Evolutionary conservation across 2,888 invertebrate genomes (phyloP), one percentile per base, ranked within the genome.

Genomic region (Cephus runcator): DNA sequence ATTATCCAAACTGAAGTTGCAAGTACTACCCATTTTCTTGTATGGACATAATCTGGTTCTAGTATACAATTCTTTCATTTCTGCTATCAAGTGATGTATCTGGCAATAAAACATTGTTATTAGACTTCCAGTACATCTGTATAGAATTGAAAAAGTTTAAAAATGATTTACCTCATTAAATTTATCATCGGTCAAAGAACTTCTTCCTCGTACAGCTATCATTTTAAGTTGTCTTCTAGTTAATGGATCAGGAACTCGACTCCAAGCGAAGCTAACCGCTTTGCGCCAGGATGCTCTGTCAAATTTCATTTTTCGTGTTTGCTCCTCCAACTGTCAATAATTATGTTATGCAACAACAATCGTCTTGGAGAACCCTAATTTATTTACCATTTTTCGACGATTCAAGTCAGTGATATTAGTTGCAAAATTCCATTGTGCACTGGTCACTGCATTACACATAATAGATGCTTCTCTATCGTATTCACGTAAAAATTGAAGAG

Each of bases 61-160:
- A 79, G 95, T 94, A 92, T 96, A 96, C 35, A 95, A 93, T 84
- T 96, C 96, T 87, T 96, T 96, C 96, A 97, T 96, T 88, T 96
- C 95, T 0, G 94, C 92, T 84, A 96, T 94, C 56, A 96, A 87
- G 86, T 95, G 94, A 85, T 95, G 94, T 77, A 96, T 93, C 96
- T 96, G 40, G 34, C n/a, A n/a, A 78, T 77, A 15, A 3, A 56
- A 56, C 23, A 56, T 56, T 15, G 69, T 34, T 6, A 75, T 73
- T 68, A n/a, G 30, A 36, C 36, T 23, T 30, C 11, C 12, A 73
- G 30, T 68, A 33, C 69, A 33, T 69, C 69, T 40, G 30, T 23
- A 34, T 34, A 79, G 79, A 34, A 15, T 4, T 35, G 1, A 40
- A 69, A 11, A 77, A 9, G 1, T 73, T 12, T 31, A 36, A 34